Evolutionary conservation across 1,140 invertebrate species (phyloP).

Genomic region (Artemia franciscana): DNA sequence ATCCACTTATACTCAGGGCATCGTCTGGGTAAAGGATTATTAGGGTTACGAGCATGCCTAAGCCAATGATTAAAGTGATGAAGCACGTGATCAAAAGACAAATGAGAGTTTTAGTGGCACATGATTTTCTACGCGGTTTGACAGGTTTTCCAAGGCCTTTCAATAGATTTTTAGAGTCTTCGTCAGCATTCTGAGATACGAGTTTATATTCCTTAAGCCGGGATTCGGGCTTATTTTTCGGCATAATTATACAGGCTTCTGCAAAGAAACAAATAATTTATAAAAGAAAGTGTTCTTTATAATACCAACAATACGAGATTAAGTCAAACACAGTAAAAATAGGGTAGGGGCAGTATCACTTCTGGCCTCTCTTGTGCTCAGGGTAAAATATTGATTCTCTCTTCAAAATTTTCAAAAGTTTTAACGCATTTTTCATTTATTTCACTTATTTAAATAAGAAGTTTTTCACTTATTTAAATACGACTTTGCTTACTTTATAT

Average conservation of each 20-base stretch:
- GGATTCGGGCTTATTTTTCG: background rate
- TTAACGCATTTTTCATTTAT: no score
- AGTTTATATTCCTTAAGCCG: background rate
- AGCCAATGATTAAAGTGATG: background rate
- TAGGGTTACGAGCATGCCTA: background rate
- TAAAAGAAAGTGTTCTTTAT: no score
- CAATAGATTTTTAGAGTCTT: background rate
- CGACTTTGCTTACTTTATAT: no score
- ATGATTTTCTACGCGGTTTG: background rate
- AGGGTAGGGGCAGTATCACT: no score
- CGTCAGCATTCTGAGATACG: background rate
- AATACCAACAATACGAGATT: no score
- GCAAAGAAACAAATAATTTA: background rate
- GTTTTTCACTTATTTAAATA: no score
- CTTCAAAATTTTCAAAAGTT: no score
- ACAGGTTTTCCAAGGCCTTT: background rate
- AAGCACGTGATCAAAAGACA: background rate
- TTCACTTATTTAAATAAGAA: no score
- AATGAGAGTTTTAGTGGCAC: background rate
- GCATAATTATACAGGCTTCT: background rate
- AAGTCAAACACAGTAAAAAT: no score
- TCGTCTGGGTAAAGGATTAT: background rate
- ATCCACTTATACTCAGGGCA: background rate
- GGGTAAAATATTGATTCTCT: no score
- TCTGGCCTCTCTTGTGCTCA: no score